Evolutionary conservation across 92 coral and sea anemone genomes (phyloP), one percentile per base, ranked within the genome.

Genomic region (Parazoanthus darwini): DNA sequence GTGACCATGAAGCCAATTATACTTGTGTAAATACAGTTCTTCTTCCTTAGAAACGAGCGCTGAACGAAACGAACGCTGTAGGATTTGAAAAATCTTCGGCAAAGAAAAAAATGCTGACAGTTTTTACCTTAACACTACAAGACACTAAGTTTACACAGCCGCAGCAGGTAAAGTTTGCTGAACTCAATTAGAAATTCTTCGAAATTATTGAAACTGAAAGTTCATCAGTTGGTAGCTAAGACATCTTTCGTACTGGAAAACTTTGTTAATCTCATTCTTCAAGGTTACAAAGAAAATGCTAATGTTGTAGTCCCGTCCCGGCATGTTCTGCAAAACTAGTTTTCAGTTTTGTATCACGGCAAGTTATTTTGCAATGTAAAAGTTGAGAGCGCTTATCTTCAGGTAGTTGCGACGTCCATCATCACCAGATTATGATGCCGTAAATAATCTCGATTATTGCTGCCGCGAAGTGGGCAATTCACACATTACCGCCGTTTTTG

Each of bases 381-480:
- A 16, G 22, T 63, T 20, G 70, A 63, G n/a, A 74, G 46, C 46
- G 43, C 43, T 74, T 74, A 33, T 74, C 78, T 36, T 36, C 43
- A 16, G 23, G 51, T 48, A 11, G 9, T 9, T 15, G 10, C 20
- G 43, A 23, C 43, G 46, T 74, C 78, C 44, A 35, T 74, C 48
- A 74, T 35, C 78, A 33, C 44, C 78, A 39, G 39, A 74, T 74
- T 36, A 74, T 23, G 3, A 74, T 20, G 22, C 78, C 78, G 35
- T 74, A 74, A 74, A 74, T 74, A 36, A 13, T 8, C 22, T 29
- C 46, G 78, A 74, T 74, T 74, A 74, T 74, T 74, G 78, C 78
- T 74, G 78, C 46, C 43, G 78, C 78, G 78, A 74, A 74, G 78
- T 11, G 42, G 78, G 43, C 78, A 74, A 16, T 74, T 74, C 46